Base-by-base conservation (phyloP, 1,140 invertebrate species). In the Drosophila cardini region DNA sequence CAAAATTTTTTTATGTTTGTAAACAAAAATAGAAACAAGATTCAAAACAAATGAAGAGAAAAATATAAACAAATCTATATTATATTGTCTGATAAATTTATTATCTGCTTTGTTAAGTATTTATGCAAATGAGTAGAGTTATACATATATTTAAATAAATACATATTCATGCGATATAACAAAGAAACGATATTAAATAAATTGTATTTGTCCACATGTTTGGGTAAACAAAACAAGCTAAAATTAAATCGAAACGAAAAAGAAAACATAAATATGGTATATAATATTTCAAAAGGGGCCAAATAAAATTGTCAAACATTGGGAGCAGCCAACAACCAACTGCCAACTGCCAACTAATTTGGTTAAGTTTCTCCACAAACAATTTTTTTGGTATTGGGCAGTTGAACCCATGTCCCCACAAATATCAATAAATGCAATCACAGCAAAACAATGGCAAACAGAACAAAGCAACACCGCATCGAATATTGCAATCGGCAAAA, bases 341-440 rank as follows among this genome's bases (percentile, higher is more conserved):
- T 26, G 43, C 4, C 21, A 13, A 13, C 42, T 15, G 42, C n/a
- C 26, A 8, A 11, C 16, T 26, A 43, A 58, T 36, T 53, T 67
- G n/a, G 32, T 40, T n/a, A 38, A 18, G 52, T 34, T 15, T 34
- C 16, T 13, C 26, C 26, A 18, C 9, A 13, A 43, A 34, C 4
- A 40, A 21, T 38, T 50, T 52, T 18, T 63, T 38, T 55, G 16
- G 72, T 74, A 16, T 40, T 1, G 21, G 10, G 65, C 72, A 48
- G 72, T 34, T 62, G 42, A 46, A 71, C 63, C 67, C 67, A 64
- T n/a, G 53, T 63, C 64, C 16, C 3, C 21, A 26, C 34, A 7
- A 7, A 62, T 55, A 72, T 58, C 53, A 65, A 45, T 70, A 45
- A 38, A 43, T 70, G 65, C 53, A 63, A 75, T 71, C 67, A 36